phyloP scores from a whole-genome alignment of 2,113 vertebrate genomes.

The Pandion haliaetus region DNA sequence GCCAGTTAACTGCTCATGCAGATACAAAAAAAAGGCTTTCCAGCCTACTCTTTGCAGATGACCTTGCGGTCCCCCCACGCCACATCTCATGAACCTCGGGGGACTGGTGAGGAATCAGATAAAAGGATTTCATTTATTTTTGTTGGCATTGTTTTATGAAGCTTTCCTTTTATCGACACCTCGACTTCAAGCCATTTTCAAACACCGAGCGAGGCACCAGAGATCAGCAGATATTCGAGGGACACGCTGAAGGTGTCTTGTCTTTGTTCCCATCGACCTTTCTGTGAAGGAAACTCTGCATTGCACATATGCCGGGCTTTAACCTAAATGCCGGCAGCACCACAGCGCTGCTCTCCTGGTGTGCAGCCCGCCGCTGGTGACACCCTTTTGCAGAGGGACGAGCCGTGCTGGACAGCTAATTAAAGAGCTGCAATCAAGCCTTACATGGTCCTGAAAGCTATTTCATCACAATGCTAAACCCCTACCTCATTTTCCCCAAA shows the following conservation, averaged over 20 bases:
- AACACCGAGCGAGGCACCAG: not conserved
- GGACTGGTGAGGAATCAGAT: not conserved
- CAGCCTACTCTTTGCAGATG: constrained; percentile 22
- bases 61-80: constrained; percentile 27
- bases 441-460: not conserved
- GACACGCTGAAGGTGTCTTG: not conserved
- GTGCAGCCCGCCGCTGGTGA: not conserved
- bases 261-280: not conserved
- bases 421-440: not conserved
- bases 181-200: not conserved
- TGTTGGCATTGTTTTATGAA: constrained; percentile 28
- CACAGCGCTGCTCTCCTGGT: not conserved
- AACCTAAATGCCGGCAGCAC: not conserved
- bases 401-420: not conserved
- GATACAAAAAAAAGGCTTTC: not conserved
- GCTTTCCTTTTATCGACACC: not conserved
- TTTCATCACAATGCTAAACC: not conserved
- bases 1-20: constrained; percentile 34
- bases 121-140: constrained; percentile 23
- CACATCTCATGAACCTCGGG: not conserved
- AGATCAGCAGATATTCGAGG: not conserved
- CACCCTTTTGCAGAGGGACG: not conserved
- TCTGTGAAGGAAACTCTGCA: not conserved
- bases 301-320: not conserved
- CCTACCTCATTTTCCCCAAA: not conserved